Percentiles rank a stretch among this genome's conserved stretches.
Conservation (phyloP, 2,797 vertebrate species). For the Helostoma temminkii region DNA sequence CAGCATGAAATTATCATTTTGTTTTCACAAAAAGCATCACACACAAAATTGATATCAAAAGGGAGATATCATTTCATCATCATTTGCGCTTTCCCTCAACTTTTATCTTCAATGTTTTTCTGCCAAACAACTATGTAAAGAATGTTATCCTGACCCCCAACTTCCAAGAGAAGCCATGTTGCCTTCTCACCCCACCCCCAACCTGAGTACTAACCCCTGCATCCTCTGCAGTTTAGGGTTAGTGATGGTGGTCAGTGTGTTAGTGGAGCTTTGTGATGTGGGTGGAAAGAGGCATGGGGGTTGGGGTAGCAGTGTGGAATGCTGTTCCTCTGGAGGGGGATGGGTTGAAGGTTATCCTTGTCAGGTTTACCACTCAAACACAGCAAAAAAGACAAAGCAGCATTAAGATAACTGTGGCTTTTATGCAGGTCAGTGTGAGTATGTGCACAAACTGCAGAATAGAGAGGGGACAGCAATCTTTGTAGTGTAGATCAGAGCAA, state of each 20-base stretch:
- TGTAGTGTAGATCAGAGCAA: conserved; percentile 9
- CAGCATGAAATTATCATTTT: conserved; percentile 16
- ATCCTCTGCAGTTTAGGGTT: conserved; percentile 80
- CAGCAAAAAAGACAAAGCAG: conserved; percentile 55
- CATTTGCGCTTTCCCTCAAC: conserved; percentile 51
- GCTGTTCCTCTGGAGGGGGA: conserved; percentile 69
- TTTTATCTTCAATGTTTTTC: conserved; percentile 74
- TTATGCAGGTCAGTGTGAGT: conserved; percentile 17
- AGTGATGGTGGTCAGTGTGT: conserved; percentile 81
- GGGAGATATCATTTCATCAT: conserved; percentile 56
- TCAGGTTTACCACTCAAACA: conserved; percentile 77
- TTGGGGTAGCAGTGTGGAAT: conserved; percentile 79
- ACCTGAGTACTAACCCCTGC: conserved; percentile 63
- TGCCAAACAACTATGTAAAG: conserved; percentile 83
- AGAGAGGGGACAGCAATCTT: conserved; percentile 21
- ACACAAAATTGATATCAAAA: conserved; percentile 40
- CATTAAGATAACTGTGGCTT: conserved; percentile 35
- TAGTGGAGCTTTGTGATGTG: conserved; percentile 82
- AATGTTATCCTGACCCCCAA: conserved; percentile 81
- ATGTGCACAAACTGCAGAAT: conserved; percentile 14
- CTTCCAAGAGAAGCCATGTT: conserved; percentile 67
- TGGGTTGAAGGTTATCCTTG: conserved; percentile 72
- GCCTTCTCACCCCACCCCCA: conserved; percentile 78
- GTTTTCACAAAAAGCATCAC: conserved; percentile 3
- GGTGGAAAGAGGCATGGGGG: conserved; percentile 67